Evolutionary conservation across 2,113 vertebrate species (phyloP), one percentile per base, ranked within the genome.

Genomic region (Tor tambroides): DNA sequence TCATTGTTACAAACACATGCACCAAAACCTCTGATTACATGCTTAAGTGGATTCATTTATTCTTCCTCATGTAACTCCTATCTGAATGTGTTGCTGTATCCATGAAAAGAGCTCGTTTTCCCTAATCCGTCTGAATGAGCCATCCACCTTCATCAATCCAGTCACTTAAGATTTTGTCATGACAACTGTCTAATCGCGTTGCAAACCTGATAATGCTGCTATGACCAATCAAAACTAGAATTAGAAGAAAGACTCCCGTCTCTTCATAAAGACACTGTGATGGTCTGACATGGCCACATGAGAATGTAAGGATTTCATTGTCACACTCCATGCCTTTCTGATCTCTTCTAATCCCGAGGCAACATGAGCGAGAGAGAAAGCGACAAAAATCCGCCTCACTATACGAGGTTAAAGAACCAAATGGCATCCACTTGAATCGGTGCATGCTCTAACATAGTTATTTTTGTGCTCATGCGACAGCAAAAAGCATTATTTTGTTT

Each of bases 271-370:
- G 9, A 35, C 51, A 32, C 8, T 21, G 12, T 10, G 49, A 14
- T 41, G 54, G 21, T 43, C n/a, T 77, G 54, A 65, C 61, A 78
- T 41, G 51, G 63, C 8, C 6, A 38, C 35, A n/a, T 78, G 72
- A 80, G 76, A 49, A 79, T 63, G 56, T 49, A 51, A 80, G 81
- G 82, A 88, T 85, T 59, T 80, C 69, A 84, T 74, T 84, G 49
- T 51, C 67, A 80, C 75, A 63, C 83, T 59, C n/a, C 26, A 7
- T 38, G 26, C n/a, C 74, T 72, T 88, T 80, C 82, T 63, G 82
- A 74, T 88, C 74, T 87, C 32, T 61, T 85, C 65, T 80, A 72
- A 88, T 85, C 87, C 83, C 30, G 19, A 82, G 74, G 54, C 83
- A 49, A 85, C 83, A 26, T 10, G 7, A 71, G 35, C 12, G 12